Evolutionary conservation across 37 sponge, comb jelly and placozoan genomes (phyloP), one percentile per base, ranked within the genome.

Genomic region (Eunapius fragilis): DNA sequence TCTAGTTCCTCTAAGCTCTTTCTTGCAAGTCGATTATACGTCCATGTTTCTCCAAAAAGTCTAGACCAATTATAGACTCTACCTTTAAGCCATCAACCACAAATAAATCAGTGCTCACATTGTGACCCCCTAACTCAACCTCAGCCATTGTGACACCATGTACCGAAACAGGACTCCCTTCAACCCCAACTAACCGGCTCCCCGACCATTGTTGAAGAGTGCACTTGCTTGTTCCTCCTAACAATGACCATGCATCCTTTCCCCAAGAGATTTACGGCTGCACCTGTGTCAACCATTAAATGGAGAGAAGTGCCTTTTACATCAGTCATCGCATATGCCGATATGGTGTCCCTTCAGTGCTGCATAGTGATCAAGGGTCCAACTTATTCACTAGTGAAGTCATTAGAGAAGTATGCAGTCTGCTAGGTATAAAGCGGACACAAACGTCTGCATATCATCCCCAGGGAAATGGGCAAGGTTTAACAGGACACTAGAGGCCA

Each of bases 301-400:
- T n/a, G n/a, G n/a, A n/a, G n/a, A n/a, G n/a, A n/a, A n/a, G n/a
- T n/a, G n/a, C n/a, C n/a, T n/a, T n/a, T n/a, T n/a, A n/a, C n/a
- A n/a, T n/a, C n/a, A n/a, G n/a, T n/a, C n/a, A n/a, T n/a, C n/a
- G n/a, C n/a, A 37, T 86, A 13, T 75, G 70, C 68, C 37, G 88
- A 22, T 75, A 76, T 47, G 88, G 82, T 48, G 82, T 87, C 3
- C 88, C 88, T 12, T 6, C 69, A 10, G 17, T n/a, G n/a, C 68
- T 87, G 11, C 88, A 74, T 68, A 75, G 69, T 25, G 88, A 87
- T 68, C 81, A 81, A 80, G 82, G 88, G 9, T 37, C 76, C 23
- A 81, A 80, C 69, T 27, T n/a, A n/a, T n/a, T 78, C 36, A 27
- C 25, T 35, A 48, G 80, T 12, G 41, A 26, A 31, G 25, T 87